Evolutionary conservation across 2,113 vertebrate species (phyloP), one percentile per base, ranked within the genome.

Genomic region (Leptodactylus fuscus): DNA sequence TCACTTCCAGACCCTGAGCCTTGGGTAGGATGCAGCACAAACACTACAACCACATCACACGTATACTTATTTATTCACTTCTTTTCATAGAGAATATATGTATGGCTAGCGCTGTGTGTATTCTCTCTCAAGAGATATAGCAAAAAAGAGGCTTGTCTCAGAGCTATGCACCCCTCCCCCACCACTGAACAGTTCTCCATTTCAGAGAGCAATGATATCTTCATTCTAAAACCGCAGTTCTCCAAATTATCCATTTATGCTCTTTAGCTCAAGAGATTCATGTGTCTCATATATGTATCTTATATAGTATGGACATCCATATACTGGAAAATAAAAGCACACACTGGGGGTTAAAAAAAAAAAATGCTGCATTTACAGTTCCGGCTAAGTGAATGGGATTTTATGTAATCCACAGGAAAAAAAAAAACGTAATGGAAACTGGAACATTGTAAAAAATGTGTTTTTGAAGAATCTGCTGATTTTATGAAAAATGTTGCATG

Each of bases 161-260:
- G 46, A 78, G 34, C 76, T 4, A n/a, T 55, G 27, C 32, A 2
- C 20, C 51, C 18, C n/a, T 27, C 9, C 49, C 8, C 27, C 29
- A 16, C 20, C 27, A 53, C 1, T n/a, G 32, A 44, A 44, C 8
- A 49, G 46, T 51, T 32, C 24, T 34, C 24, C 51, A 51, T 32
- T 44, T 73, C 71, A 18, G 46, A 11, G 24, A 49, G 51, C 32
- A 77, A 77, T 77, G 24, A 53, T 5, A 60, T 58, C 32, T 78
- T 36, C 75, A 34, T 77, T 51, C 27, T 53, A 77, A 32, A 22
- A 77, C 46, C 22, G 18, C 49, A n/a, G 10, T 38, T 55, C 51
- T 78, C 49, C 29, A 78, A 22, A 51, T 78, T 78, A 53, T 78
- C 27, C 32, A 78, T 78, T 69, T 53, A 78, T 53, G 32, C 20